These are phyloP conservation scores for Operophtera brumata DNA, from an alignment of 2,888 invertebrate genomes.

Conservation along the genomic window DNA sequence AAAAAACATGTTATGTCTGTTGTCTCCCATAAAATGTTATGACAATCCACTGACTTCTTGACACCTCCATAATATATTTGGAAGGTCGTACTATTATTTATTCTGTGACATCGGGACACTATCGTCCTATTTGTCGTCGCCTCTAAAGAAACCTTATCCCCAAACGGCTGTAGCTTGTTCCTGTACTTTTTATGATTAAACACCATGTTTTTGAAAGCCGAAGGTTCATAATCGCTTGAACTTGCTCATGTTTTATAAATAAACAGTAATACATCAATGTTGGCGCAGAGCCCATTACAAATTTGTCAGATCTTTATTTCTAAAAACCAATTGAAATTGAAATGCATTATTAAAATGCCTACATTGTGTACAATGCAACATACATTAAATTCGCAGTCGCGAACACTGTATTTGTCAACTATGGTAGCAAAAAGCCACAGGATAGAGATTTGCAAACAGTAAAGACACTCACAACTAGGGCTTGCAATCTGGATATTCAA, in stretches of 20 bases:
- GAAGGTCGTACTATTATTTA: too few species aligned
- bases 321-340: constrained; percentile 20
- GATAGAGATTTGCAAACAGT: background rate
- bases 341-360: constrained; percentile 28
- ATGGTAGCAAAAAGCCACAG: background rate
- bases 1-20: too few species aligned
- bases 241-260: too few species aligned
- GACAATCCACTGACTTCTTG: too few species aligned
- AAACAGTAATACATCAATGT: background rate
- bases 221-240: too few species aligned
- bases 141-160: too few species aligned
- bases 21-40: too few species aligned
- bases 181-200: background rate
- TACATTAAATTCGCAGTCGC: constrained; percentile 20
- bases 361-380: constrained; percentile 22
- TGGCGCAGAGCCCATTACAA: constrained; percentile 9
- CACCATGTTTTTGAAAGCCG: too few species aligned
- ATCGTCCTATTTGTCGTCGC: too few species aligned
- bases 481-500: too few species aligned
- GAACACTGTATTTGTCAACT: constrained; percentile 20
- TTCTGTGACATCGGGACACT: too few species aligned
- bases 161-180: background rate
- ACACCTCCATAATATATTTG: too few species aligned
- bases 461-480: background rate
- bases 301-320: constrained; percentile 20